phyloP scores from a whole-genome alignment of 2,888 invertebrate genomes.

The Sphinx pinastri region DNA sequence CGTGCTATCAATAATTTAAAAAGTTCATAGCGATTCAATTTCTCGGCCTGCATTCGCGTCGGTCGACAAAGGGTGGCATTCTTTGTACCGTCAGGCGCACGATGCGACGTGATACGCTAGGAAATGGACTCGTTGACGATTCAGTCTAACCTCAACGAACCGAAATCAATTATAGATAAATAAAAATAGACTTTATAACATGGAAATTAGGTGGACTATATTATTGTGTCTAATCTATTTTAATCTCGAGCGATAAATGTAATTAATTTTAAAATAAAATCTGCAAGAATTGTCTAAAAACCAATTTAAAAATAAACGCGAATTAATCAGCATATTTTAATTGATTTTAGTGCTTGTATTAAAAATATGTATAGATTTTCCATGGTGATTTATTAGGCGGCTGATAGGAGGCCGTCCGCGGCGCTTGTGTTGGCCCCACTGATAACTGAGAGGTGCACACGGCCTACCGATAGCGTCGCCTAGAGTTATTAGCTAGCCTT shows the following conservation, averaged over 20 bases:
- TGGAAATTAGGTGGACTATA: too few relatives aligned
- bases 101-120: slow-evolving; percentile 8
- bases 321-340: neutral
- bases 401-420: slow-evolving; percentile 10
- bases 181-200: too few relatives aligned
- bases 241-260: neutral
- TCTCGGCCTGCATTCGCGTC: neutral
- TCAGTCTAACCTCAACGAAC: slow-evolving; percentile 1
- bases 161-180: neutral
- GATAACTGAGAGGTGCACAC: slow-evolving; percentile 23
- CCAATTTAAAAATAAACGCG: neutral
- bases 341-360: neutral
- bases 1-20: slow-evolving; percentile 21
- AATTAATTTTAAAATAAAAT: too few relatives aligned
- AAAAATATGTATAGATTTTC: slow-evolving; percentile 10
- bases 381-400: slow-evolving; percentile 13
- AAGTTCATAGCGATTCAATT: slow-evolving; percentile 20
- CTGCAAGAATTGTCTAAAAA: too few relatives aligned
- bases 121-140: slow-evolving; percentile 18
- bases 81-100: slow-evolving; percentile 15
- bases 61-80: slow-evolving; percentile 16
- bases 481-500: slow-evolving; percentile 22
- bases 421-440: slow-evolving; percentile 9
- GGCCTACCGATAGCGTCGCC: slow-evolving; percentile 18
- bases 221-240: neutral